Evolutionary conservation across 2,113 vertebrate genomes (phyloP).

Genomic region (Protomyctophum bolini): DNA sequence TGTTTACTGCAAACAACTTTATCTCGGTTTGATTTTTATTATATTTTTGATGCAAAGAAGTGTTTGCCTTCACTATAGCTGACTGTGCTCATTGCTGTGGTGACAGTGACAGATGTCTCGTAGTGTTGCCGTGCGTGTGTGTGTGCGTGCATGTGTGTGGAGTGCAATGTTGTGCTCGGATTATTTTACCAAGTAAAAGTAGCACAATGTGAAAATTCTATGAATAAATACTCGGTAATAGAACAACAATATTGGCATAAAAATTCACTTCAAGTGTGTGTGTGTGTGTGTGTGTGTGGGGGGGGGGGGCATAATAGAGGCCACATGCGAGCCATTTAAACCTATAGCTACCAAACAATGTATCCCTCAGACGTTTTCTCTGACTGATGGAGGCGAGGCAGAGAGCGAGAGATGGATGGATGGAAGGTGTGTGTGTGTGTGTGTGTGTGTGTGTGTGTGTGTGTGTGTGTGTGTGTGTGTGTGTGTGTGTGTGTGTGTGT

Average conservation of each 20-base stretch:
- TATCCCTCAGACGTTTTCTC: slow-evolving; percentile 20
- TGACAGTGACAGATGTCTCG: slow-evolving; percentile 42
- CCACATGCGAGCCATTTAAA: slow-evolving; percentile 25
- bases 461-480: background rate
- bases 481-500: background rate
- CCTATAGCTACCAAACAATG: slow-evolving; percentile 5
- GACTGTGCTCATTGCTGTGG: slow-evolving; percentile 13
- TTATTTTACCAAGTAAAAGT: background rate
- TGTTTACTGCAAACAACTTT: slow-evolving; percentile 22
- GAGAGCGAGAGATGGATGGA: slow-evolving; percentile 2
- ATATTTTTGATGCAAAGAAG: slow-evolving; percentile 13
- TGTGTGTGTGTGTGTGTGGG: too few species aligned
- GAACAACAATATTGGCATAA: too few species aligned
- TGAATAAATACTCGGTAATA: too few species aligned
- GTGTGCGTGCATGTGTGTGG: background rate
- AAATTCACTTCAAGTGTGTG: too few species aligned
- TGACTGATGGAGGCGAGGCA: slow-evolving; percentile 20
- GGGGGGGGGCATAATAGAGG: slow-evolving; percentile 25
- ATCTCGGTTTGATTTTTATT: too few species aligned
- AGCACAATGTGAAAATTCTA: too few species aligned
- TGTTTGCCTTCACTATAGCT: slow-evolving; percentile 23
- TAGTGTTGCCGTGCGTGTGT: slow-evolving; percentile 29
- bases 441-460: background rate
- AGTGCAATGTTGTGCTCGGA: background rate
- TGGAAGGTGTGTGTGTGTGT: background rate